Conservation (phyloP, 2,888 invertebrate genomes). For the Pristionchus mayeri region DNA sequence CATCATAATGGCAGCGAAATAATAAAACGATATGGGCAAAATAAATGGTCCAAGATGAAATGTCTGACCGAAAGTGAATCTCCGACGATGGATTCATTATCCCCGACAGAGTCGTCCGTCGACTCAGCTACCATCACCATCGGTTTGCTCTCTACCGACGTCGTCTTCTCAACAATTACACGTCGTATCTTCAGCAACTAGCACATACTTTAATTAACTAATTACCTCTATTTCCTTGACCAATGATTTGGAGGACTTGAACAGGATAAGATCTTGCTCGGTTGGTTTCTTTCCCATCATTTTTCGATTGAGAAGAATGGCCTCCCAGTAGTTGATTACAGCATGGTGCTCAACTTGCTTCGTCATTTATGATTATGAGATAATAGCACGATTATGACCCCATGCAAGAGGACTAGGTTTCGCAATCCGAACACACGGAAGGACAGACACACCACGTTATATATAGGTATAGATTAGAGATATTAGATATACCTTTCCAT, state of each 20-base stretch:
- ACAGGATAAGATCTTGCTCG: neutral
- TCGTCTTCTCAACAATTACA: neutral
- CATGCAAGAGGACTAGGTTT: too few relatives aligned
- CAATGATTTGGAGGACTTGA: neutral
- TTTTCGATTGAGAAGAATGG: neutral
- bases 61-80: neutral
- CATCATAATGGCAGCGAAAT: neutral
- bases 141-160: neutral
- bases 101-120: too few relatives aligned
- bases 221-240: neutral
- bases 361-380: too few relatives aligned
- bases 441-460: too few relatives aligned
- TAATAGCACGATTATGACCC: too few relatives aligned
- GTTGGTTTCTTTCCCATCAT: neutral
- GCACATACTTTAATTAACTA: neutral
- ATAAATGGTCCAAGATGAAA: too few relatives aligned
- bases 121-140: neutral
- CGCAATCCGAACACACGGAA: too few relatives aligned
- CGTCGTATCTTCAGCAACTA: neutral
- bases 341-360: neutral
- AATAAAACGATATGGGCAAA: neutral
- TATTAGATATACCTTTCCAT: neutral
- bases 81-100: neutral
- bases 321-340: neutral
- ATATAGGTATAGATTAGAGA: neutral